Evolutionary conservation across 1,140 invertebrate species (phyloP), one percentile per base, ranked within the genome.

Genomic region (Lordiphosa collinella): DNA sequence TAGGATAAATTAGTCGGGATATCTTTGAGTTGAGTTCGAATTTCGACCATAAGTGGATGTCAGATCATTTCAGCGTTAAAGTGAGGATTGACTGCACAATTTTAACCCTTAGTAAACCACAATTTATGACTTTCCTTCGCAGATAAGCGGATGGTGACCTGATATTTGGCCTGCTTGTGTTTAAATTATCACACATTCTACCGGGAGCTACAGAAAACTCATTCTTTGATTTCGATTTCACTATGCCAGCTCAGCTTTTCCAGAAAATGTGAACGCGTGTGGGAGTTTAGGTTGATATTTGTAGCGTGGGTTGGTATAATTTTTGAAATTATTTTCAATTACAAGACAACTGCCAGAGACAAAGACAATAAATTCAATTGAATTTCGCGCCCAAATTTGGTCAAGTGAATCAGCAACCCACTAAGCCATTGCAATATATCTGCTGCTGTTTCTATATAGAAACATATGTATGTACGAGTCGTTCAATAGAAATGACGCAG

Each of bases 321-420:
- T 29, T 46, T n/a, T 59, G 66, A 59, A 80, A 74, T 61, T 61
- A 50, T 61, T 74, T 74, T 61, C 60, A 69, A 79, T 80, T 80
- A 67, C 66, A 48, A 38, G 18, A 48, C 50, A 59, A 6, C 40
- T 46, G n/a, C n/a, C 11, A 50, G 71, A 52, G 41, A 22, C 25
- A 13, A 37, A 31, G 41, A 38, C 32, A 53, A 43, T 51, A 65
- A 68, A 70, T 79, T 79, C 75, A 79, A 79, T 80, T 79, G 70
- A 75, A 75, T 75, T 79, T 79, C 70, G 68, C 60, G 76, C 64
- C 75, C 75, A 46, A 80, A 79, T 79, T 79, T 75, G 75, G 75
- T 61, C 75, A 70, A 57, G 55, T 79, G 68, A 79, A 73, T 78
- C 69, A 59, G 53, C 65, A 53, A 54, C 69, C 75, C 57, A 78